A percentile compares a stretch with the other conserved stretches of the same genome.
phyloP scores from a whole-genome alignment of 2,888 invertebrate genomes.

The Isotomurus palustris region DNA sequence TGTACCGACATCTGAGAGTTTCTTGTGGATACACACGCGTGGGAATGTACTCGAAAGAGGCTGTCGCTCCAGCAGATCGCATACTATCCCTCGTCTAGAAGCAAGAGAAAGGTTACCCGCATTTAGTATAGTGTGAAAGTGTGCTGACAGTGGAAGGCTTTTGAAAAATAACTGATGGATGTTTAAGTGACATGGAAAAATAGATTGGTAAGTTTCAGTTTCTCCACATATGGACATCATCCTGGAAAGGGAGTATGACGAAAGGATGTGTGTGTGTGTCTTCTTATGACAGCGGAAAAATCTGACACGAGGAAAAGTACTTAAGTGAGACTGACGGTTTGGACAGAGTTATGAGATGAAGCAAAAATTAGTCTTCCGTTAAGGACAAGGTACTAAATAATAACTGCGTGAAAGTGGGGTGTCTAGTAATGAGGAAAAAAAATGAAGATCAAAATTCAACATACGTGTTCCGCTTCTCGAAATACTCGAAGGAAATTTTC shows the following conservation, averaged over 20 bases:
- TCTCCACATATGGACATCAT: too few relatives aligned
- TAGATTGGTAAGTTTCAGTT: too few relatives aligned
- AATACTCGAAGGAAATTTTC: slow-evolving; percentile 52
- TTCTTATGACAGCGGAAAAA: too few relatives aligned
- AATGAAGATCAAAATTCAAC: slow-evolving; percentile 9
- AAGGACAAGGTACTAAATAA: neutral
- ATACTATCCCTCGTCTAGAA: slow-evolving; percentile 36
- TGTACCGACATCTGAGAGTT: slow-evolving; percentile 32
- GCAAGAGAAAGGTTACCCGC: too few relatives aligned
- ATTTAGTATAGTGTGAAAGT: too few relatives aligned
- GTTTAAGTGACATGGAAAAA: too few relatives aligned
- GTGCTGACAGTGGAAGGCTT: too few relatives aligned
- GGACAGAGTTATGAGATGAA: slow-evolving; percentile 3
- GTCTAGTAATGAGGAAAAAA: neutral
- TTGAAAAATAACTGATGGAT: too few relatives aligned
- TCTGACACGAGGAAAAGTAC: too few relatives aligned
- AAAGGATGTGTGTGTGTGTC: too few relatives aligned
- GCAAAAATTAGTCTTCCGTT: neutral
- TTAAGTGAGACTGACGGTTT: too few relatives aligned
- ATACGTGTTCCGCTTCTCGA: slow-evolving; percentile 48
- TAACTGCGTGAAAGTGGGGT: neutral
- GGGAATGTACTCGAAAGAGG: slow-evolving; percentile 32
- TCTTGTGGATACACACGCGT: slow-evolving; percentile 20
- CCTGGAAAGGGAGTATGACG: too few relatives aligned
- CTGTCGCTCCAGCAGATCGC: slow-evolving; percentile 23